Base-by-base conservation (phyloP, 2,888 invertebrate species). In the Lottia gigantea region DNA sequence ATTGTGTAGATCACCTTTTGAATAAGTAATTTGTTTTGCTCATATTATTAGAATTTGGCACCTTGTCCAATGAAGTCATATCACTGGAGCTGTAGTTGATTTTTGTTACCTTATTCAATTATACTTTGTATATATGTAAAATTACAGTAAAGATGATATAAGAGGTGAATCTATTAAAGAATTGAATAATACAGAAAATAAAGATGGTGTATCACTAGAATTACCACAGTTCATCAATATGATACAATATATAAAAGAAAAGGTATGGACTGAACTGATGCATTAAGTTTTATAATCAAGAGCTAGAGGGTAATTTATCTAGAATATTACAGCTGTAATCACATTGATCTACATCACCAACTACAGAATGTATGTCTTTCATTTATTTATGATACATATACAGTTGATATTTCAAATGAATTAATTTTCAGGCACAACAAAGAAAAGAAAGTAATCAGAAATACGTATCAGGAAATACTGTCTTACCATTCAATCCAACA, bases 111-210 rank as follows among this genome's bases (percentile, higher is more conserved):
- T 4, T 31, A 31, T 31, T 31, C 31, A 31, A 1, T 49, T 12
- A 23, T 1, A 55, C 7, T 61, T n/a, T 68, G 45, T 66, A 25
- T 49, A 55, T 65, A 12, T 63, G 71, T 78, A n/a, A n/a, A n/a
- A n/a, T n/a, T n/a, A 66, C 80, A 93, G 93, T 73, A 94, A 94
- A 89, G 93, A 93, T 71, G 94, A 95, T 83, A 92, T 94, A 55
- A 92, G 92, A 64, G 90, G 91, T 7, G 94, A 94, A 89, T 94
- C 94, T 0, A 86, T 92, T 46, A 93, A 93, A 88, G 91, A 92
- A 72, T 88, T 96, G 11, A 68, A 71, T 25, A 65, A 63, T 62
- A 66, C 73, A 45, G 49, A 67, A 16, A 47, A 49, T 26, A 46
- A 74, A 31, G 67, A 72, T 67, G 63, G 25, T 14, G 46, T 49